These are phyloP conservation scores for Criorhina ranunculi DNA, from an alignment of 2,888 invertebrate species.

Conservation along the genomic window DNA sequence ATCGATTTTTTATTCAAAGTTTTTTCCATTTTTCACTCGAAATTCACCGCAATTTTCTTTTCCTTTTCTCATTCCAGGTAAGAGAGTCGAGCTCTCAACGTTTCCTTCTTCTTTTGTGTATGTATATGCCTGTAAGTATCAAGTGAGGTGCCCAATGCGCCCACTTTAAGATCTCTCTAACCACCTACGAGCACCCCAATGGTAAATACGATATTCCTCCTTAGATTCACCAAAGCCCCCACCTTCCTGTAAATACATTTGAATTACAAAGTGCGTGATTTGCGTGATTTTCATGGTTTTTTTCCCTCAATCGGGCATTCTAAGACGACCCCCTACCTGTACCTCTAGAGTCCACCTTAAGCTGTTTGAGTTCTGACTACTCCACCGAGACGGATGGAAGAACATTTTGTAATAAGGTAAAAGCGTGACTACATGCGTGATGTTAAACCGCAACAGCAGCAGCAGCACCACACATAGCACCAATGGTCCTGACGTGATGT, in stretches of 20 bases:
- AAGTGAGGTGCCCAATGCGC: conserved; percentile 60
- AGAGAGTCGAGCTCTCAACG: conserved; percentile 43
- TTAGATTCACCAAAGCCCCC: background rate
- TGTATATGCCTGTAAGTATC: conserved; percentile 62
- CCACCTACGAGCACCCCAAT: conserved; percentile 67
- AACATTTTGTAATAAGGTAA: conserved; percentile 63
- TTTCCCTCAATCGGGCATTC: conserved; percentile 71
- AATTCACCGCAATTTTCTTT: conserved; percentile 50
- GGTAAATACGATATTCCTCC: conserved; percentile 34
- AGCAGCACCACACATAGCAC: conserved; percentile 37
- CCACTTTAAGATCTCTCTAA: conserved; percentile 64
- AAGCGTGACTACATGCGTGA: conserved; percentile 76
- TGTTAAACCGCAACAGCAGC: conserved; percentile 48
- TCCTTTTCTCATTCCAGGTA: conserved; percentile 63
- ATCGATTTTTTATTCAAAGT: conserved; percentile 69
- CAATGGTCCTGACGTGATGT: conserved; percentile 68
- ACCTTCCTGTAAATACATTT: conserved; percentile 47
- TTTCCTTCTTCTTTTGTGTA: conserved; percentile 44
- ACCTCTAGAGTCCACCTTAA: background rate
- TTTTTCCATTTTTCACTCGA: conserved; percentile 71
- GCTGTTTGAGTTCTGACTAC: conserved; percentile 5
- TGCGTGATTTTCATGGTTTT: conserved; percentile 72
- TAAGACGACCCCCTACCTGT: conserved; percentile 66
- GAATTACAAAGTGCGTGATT: conserved; percentile 77
- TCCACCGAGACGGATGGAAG: conserved; percentile 56